phyloP scores from a whole-genome alignment of 2,797 vertebrate genomes.

The Bradypodion ventrale region DNA sequence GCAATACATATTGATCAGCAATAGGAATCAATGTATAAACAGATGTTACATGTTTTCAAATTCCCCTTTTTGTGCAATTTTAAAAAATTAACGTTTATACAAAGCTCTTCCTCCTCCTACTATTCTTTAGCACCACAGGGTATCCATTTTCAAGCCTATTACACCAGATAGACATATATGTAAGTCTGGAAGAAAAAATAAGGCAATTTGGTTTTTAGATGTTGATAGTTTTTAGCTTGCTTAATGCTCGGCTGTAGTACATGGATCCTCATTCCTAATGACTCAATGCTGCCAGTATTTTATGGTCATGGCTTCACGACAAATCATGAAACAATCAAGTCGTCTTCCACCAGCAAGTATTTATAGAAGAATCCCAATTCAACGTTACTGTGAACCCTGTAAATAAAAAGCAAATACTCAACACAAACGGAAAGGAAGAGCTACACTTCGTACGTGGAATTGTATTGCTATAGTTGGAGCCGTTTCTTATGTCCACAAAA shows the following conservation, averaged over 20 bases:
- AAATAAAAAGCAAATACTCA: conserved; percentile 55
- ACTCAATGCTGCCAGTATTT: conserved; percentile 73
- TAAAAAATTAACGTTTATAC: conserved; percentile 84
- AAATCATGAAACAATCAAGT: conserved; percentile 69
- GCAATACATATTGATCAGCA: conserved; percentile 87
- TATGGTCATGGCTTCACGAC: conserved; percentile 72
- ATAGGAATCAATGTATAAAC: conserved; percentile 89
- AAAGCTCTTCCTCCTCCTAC: conserved; percentile 79
- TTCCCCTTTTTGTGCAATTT: conserved; percentile 84
- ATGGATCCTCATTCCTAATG: conserved; percentile 75
- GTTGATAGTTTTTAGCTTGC: conserved; percentile 82
- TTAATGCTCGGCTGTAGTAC: conserved; percentile 82
- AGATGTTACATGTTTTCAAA: conserved; percentile 86
- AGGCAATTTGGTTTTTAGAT: conserved; percentile 88
- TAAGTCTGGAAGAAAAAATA: conserved; percentile 89
- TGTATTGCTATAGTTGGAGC: not conserved
- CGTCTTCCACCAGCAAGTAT: conserved; percentile 65
- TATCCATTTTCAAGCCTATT: conserved; percentile 88
- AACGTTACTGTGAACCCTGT: conserved; percentile 83
- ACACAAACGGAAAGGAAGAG: not conserved
- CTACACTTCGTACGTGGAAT: not conserved
- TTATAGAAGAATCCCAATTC: conserved; percentile 61
- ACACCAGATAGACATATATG: conserved; percentile 84
- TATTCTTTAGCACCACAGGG: conserved; percentile 88
- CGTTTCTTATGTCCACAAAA: not conserved